Evolutionary conservation across 2,797 vertebrate genomes (phyloP).

Genomic region (Calcarius lapponicus): DNA sequence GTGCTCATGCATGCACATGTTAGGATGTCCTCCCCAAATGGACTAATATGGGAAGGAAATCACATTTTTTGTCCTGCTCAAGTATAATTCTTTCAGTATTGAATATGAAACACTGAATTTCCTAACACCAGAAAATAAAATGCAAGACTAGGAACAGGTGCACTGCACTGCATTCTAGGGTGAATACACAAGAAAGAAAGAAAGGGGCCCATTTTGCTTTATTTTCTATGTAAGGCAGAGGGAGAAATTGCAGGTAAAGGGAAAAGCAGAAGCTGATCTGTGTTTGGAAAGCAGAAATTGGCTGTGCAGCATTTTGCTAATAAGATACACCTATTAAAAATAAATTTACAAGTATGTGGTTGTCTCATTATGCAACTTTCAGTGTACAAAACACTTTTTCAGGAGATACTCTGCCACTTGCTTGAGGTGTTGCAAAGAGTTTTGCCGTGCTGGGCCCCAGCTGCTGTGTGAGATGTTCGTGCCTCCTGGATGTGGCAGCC

Average conservation of each 20-base stretch:
- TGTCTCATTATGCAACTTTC: background rate
- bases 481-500: background rate
- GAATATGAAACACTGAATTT: background rate
- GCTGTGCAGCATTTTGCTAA: background rate
- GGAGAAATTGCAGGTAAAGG: background rate
- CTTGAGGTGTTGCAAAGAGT: background rate
- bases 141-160: background rate
- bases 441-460: background rate
- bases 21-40: background rate
- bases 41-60: background rate
- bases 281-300: background rate
- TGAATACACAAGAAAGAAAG: background rate
- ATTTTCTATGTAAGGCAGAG: background rate
- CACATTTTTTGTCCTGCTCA: background rate
- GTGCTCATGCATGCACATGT: background rate
- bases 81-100: background rate
- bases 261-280: background rate
- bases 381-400: background rate
- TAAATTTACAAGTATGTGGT: background rate
- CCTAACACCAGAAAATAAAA: background rate
- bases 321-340: background rate
- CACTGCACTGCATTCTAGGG: rapidly evolving
- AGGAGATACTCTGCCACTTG: background rate
- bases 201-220: background rate
- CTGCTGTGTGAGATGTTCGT: background rate